These are phyloP conservation scores for Delichon dasypus DNA, from an alignment of 2,797 vertebrate genomes.

Conservation along the genomic window DNA sequence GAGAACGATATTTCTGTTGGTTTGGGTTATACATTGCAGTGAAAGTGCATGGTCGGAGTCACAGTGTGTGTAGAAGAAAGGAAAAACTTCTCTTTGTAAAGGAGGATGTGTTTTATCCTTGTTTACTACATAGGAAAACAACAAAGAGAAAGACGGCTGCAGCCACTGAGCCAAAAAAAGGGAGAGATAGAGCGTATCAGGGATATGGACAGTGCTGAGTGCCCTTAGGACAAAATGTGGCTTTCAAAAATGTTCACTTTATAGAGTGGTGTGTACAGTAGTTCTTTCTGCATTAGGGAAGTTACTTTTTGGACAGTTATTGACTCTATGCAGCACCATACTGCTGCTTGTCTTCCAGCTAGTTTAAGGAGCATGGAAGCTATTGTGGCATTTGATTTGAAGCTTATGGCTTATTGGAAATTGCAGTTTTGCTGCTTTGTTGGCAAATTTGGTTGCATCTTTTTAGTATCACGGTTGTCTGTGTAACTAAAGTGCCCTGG, in stretches of 20 bases:
- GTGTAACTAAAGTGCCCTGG: not conserved
- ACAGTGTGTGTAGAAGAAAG: not conserved
- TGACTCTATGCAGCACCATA: not conserved
- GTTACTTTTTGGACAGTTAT: not conserved
- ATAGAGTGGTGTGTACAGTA: not conserved
- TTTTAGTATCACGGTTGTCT: not conserved
- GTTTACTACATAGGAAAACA: not conserved
- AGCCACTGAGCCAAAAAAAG: not conserved
- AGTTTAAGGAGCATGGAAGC: not conserved
- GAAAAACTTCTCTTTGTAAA: not conserved
- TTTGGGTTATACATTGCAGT: not conserved
- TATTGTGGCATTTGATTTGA: not conserved
- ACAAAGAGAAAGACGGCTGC: not conserved
- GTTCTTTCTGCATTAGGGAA: not conserved
- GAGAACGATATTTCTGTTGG: not conserved
- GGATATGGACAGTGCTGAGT: not conserved
- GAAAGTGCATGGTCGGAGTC: not conserved
- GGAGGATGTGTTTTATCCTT: not conserved
- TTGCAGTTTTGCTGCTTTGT: not conserved
- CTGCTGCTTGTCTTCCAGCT: not conserved
- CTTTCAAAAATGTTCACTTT: not conserved
- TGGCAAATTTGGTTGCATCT: not conserved
- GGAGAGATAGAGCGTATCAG: not conserved
- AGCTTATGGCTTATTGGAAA: not conserved
- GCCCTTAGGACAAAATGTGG: not conserved